phyloP scores from a whole-genome alignment of 2,888 invertebrate species.

The Sipha maydis region DNA sequence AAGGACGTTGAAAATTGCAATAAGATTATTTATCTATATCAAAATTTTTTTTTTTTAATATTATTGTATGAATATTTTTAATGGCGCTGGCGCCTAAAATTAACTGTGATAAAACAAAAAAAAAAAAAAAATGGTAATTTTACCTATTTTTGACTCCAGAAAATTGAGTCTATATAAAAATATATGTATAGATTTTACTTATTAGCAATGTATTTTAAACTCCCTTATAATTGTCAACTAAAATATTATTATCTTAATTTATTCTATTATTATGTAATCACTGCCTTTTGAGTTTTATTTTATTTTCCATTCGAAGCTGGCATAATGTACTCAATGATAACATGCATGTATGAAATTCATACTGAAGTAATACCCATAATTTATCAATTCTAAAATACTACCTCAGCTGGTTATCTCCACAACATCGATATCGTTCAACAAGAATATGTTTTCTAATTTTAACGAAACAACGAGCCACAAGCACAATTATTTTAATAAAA shows the following conservation, averaged over 20 bases:
- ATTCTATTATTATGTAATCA: slow-evolving; percentile 16
- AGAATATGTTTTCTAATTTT: neutral
- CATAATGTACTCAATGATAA: neutral
- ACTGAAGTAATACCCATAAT: neutral
- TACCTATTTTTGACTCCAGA: neutral
- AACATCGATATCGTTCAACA: neutral
- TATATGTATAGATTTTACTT: slow-evolving; percentile 41
- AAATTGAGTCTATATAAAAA: neutral
- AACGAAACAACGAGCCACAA: neutral
- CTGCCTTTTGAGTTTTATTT: slow-evolving; percentile 1
- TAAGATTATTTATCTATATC: slow-evolving; percentile 57
- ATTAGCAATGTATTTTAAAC: slow-evolving; percentile 3
- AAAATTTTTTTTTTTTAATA: slow-evolving; percentile 20
- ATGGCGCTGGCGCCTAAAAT: slow-evolving; percentile 49
- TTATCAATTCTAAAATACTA: neutral
- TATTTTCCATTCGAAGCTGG: slow-evolving; percentile 22
- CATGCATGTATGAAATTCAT: neutral
- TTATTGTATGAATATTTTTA: slow-evolving; percentile 53
- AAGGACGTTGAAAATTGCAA: slow-evolving; percentile 56
- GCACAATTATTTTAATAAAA: neutral
- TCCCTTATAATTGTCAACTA: neutral
- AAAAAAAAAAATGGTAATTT: slow-evolving; percentile 10
- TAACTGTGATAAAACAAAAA: slow-evolving; percentile 59
- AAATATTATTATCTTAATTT: neutral
- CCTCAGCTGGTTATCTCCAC: neutral